Percentiles rank a stretch among this genome's conserved stretches.
phyloP scores from a whole-genome alignment of 2,888 invertebrate species.

The Pammene aurita region DNA sequence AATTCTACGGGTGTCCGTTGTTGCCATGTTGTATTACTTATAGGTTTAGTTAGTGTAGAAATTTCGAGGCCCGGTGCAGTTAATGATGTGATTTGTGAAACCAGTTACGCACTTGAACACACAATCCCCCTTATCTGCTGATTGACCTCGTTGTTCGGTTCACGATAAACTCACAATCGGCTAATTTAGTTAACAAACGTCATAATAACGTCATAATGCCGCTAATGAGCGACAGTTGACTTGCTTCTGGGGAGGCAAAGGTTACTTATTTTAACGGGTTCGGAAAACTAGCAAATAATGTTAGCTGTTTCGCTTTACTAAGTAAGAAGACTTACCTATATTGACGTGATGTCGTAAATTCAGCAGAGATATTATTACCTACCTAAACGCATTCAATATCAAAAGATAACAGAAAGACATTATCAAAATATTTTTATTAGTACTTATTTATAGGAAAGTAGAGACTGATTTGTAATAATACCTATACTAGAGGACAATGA shows the following conservation, averaged over 20 bases:
- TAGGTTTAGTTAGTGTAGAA: not conserved
- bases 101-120: conserved; percentile 64
- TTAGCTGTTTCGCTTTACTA: not conserved
- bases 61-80: conserved; percentile 2
- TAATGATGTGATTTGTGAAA: conserved; percentile 12
- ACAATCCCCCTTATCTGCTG: conserved; percentile 61
- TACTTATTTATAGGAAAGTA: too few species aligned
- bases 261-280: conserved; percentile 17
- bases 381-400: too few species aligned
- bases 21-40: too few species aligned
- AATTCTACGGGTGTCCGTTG: too few species aligned
- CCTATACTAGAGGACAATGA: too few species aligned
- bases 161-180: conserved; percentile 63
- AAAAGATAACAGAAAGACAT: too few species aligned
- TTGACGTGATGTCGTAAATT: too few species aligned
- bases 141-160: conserved; percentile 71
- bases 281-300: not conserved
- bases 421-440: too few species aligned
- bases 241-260: conserved; percentile 14
- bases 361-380: too few species aligned
- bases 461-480: too few species aligned
- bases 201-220: conserved; percentile 42
- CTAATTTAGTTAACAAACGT: conserved; percentile 55
- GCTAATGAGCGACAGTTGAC: conserved; percentile 39
- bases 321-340: too few species aligned